phyloP scores from a whole-genome alignment of 2,888 invertebrate species.

The Drosophila differens region DNA sequence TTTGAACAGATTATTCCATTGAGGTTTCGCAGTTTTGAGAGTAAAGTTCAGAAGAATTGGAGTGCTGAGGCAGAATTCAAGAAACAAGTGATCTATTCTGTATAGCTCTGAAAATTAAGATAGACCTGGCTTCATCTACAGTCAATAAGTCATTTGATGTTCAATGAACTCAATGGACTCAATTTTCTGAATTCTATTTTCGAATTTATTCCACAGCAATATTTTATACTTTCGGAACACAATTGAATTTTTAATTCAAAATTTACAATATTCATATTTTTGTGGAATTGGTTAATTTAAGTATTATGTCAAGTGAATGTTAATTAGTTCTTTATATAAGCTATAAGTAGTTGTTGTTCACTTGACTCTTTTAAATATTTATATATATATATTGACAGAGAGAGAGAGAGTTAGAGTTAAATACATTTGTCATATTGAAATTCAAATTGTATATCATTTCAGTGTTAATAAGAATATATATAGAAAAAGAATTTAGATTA shows the following conservation, averaged over 20 bases:
- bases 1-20: conserved; percentile 38
- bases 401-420: neutral
- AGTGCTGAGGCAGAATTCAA: neutral
- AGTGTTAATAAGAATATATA: neutral
- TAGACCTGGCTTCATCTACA: neutral
- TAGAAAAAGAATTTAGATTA: neutral
- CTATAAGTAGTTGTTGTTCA: neutral
- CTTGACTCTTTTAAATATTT: neutral
- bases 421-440: neutral
- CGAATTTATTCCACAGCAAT: conserved; percentile 1
- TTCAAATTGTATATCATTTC: neutral
- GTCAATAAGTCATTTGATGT: conserved; percentile 1
- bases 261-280: conserved; percentile 12
- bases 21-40: conserved; percentile 17
- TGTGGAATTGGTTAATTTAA: conserved; percentile 11
- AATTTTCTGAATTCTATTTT: conserved; percentile 2
- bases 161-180: neutral
- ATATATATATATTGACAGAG: neutral
- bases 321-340: neutral
- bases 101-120: neutral
- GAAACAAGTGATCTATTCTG: conserved; percentile 1
- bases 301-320: neutral
- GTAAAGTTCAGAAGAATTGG: conserved; percentile 6
- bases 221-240: neutral
- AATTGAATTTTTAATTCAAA: conserved; percentile 2